These are phyloP conservation scores for Masnerella sp. DNA, from an alignment of 2,888 invertebrate species.

Conservation along the genomic window DNA sequence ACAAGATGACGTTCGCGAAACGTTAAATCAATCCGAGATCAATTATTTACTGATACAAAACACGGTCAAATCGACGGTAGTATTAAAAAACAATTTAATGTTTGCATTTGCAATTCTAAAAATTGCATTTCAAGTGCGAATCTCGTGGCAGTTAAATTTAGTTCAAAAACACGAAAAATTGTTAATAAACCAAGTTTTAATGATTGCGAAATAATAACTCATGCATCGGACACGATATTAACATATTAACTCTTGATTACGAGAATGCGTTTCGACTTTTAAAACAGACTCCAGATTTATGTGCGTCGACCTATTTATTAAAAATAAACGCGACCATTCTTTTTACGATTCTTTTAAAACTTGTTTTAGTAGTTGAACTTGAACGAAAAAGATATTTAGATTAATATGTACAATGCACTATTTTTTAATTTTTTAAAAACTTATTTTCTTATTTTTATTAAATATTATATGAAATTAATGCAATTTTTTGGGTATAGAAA, in stretches of 20 bases:
- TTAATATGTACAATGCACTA: too few relatives aligned
- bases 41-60: constrained; percentile 36
- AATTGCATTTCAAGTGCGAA: constrained; percentile 23
- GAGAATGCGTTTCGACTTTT: constrained; percentile 7
- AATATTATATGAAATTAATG: too few relatives aligned
- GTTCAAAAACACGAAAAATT: constrained; percentile 10
- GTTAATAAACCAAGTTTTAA: background rate
- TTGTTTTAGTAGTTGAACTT: too few relatives aligned
- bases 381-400: too few relatives aligned
- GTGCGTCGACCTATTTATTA: background rate
- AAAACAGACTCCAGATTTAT: background rate
- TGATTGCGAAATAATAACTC: constrained; percentile 12
- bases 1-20: constrained; percentile 36
- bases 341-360: too few relatives aligned
- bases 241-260: constrained; percentile 12
- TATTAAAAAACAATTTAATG: constrained; percentile 14
- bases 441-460: too few relatives aligned
- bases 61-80: constrained; percentile 5
- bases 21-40: constrained; percentile 23
- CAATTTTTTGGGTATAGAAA: too few relatives aligned
- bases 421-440: too few relatives aligned
- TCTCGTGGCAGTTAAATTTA: constrained; percentile 8
- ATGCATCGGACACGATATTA: constrained; percentile 19
- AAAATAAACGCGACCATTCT: background rate
- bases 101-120: constrained; percentile 29